Base-by-base conservation (phyloP, 2,888 invertebrate genomes). In the Cantharis nigra region DNA sequence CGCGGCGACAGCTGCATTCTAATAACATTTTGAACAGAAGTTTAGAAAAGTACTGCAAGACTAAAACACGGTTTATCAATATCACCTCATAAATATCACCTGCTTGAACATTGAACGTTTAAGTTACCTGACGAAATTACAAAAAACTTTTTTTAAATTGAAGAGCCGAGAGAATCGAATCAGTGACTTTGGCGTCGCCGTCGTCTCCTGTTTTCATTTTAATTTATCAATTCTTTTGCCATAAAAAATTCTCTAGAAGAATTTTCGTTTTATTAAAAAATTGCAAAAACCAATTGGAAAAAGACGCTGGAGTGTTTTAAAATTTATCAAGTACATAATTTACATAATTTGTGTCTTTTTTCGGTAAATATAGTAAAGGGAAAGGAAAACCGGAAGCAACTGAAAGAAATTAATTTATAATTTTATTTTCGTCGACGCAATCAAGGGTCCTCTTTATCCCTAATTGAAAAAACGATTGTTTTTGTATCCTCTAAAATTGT, bases 401-500 rank as follows among this genome's bases (percentile, higher is more conserved):
- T 18, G 28, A 70, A 70, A 70, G 33, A 70, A 73, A 73, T 67
- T 49, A 64, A 73, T 69, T 73, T 49, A n/a, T 73, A 23, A 67
- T 62, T 73, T 69, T 23, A 63, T 73, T 69, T 73, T 73, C 69
- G 63, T 62, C 49, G 67, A 23, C 73, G 73, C 69, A 70, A 75
- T 65, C 70, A 65, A 70, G 28, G 28, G 64, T 49, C 49, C 63
- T 23, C 23, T 62, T 70, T 70, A 70, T 26, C 70, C 28, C 74
- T 74, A 70, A 74, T 74, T 74, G 74, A 70, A 63, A 75, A 70
- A 71, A 63, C 70, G 74, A 70, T 28, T 70, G 64, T 70, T 71
- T 71, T 71, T 65, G 33, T 65, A 74, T 74, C 65, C 30, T 28
- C 33, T 49, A 63, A 63, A 65, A 63, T 33, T 33, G 64, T 16